Evolutionary conservation across 2,797 vertebrate genomes (phyloP).

Genomic region (Takifugu ocellatus): DNA sequence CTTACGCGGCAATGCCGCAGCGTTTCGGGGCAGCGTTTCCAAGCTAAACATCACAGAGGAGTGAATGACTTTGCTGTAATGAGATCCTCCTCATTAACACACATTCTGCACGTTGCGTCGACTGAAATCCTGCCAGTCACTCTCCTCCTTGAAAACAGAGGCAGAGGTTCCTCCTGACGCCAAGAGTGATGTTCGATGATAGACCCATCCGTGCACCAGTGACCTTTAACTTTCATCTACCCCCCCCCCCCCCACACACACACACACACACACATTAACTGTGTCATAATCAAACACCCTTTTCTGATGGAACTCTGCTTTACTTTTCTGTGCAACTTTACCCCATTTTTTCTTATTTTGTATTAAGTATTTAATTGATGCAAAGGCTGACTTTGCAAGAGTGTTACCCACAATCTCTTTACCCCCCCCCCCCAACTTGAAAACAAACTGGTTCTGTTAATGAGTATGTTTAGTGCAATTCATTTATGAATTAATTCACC

Average conservation of each 20-base stretch:
- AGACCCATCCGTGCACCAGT: conserved; percentile 8
- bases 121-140: conserved; percentile 18
- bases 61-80: conserved; percentile 40
- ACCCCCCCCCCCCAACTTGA: too few species aligned
- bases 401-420: not conserved
- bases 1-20: conserved; percentile 15
- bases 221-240: not conserved
- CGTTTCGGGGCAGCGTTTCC: conserved; percentile 12
- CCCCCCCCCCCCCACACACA: too few species aligned
- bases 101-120: conserved; percentile 34
- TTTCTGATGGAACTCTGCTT: too few species aligned
- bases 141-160: conserved; percentile 20
- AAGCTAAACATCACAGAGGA: conserved; percentile 18
- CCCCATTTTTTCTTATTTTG: not conserved
- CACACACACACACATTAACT: too few species aligned
- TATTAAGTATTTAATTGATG: conserved; percentile 6
- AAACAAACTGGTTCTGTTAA: too few species aligned
- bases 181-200: not conserved
- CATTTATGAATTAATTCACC: too few species aligned
- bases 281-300: too few species aligned
- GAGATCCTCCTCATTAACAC: conserved; percentile 27
- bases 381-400: not conserved
- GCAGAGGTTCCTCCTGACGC: conserved; percentile 18
- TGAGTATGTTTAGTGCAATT: too few species aligned
- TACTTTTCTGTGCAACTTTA: not conserved